phyloP scores from a whole-genome alignment of 2,888 invertebrate genomes.

The Eugnorisma glareosa region DNA sequence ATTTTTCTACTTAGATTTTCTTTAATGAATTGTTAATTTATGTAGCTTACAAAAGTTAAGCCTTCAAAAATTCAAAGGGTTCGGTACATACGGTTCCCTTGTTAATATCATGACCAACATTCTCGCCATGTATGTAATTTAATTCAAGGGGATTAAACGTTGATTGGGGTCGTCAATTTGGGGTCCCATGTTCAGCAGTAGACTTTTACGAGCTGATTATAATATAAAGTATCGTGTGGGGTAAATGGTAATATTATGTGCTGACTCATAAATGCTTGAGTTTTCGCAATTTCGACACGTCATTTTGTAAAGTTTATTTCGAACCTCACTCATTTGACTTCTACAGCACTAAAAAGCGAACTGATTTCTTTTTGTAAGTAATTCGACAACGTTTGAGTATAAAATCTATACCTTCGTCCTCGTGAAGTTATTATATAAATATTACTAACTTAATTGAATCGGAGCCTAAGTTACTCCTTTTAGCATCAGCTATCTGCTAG shows the following conservation, averaged over 20 bases:
- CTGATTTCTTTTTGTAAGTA: neutral
- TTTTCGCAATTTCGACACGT: constrained; percentile 1
- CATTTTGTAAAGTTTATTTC: neutral
- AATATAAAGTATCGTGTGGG: constrained; percentile 11
- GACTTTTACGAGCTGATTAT: constrained; percentile 31
- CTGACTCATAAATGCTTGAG: neutral
- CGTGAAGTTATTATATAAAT: too few species aligned
- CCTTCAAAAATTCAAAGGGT: neutral
- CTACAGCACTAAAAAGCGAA: neutral
- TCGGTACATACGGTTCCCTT: neutral
- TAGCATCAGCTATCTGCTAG: too few species aligned
- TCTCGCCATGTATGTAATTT: constrained; percentile 41
- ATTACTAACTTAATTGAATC: too few species aligned
- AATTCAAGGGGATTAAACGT: constrained; percentile 45
- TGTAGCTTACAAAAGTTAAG: neutral
- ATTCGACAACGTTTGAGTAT: neutral
- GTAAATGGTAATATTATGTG: neutral
- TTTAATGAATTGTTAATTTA: neutral
- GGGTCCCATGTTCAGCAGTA: constrained; percentile 26
- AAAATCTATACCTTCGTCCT: neutral
- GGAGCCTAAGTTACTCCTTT: too few species aligned
- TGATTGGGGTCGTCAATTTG: constrained; percentile 40
- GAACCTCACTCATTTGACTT: neutral
- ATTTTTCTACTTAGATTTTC: neutral
- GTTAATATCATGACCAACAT: constrained; percentile 7